Base-by-base conservation (phyloP, 2,113 vertebrate genomes). In the Fulmarus glacialis region DNA sequence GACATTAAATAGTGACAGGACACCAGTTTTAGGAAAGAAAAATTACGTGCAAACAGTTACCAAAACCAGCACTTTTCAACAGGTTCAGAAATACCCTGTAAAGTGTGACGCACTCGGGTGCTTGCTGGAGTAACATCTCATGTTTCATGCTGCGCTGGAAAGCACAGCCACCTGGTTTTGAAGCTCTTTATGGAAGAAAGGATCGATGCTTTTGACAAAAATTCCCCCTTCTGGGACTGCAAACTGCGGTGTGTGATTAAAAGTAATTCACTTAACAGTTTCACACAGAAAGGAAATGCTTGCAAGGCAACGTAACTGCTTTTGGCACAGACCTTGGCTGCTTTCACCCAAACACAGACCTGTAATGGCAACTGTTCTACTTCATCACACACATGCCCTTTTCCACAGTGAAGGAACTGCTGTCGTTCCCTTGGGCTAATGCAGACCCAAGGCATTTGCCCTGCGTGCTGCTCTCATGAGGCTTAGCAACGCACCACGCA, bases 71-170 rank as follows among this genome's bases (percentile, higher is more conserved):
- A 34, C 24, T 95, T 91, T 93, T 89, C 59, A 81, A 78, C 72
- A 84, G 83, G 59, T 95, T 95, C 83, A 87, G 77, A 95, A 95
- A 82, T 78, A 91, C 7, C 60, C 60, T 89, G 47, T 78, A 17
- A 84, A 91, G 7, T 84, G 50, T 89, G 81, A 87, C 1, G 1
- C 66, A 68, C 24, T 87, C 1, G 7, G n/a, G 10, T 79, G 43
- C 84, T 71, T 75, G 32, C 19, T 96, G 60, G 87, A 96, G 94
- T 87, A 94, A 47, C 40, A 60, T 75, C 72, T 84, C 73, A 2
- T 79, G 81, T 93, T 95, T 95, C 74, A 52, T 42, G 43, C 43
- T 30, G 70, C 19, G 1, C 48, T 89, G 78, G 82, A 85, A 95
- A 95, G 52, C 58, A 74, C 63, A 91, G 36, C 40, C 81, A 93